Evolutionary conservation across 2,113 vertebrate genomes (phyloP).

Genomic region (Myanophis thanlyinensis): DNA sequence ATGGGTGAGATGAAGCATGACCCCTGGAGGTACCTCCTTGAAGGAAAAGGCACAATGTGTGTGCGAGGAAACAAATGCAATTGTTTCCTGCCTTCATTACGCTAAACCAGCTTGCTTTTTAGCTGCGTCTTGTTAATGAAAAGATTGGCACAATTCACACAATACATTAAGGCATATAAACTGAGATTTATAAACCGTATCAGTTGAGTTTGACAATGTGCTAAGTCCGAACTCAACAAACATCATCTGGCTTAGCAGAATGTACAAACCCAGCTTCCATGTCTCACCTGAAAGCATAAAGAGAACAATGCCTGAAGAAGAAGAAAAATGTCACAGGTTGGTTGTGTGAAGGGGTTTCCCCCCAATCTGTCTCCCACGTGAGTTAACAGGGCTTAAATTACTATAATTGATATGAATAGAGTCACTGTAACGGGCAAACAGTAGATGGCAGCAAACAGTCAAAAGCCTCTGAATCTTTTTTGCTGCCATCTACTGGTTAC

Average conservation of each 20-base stretch:
- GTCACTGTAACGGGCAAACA: neutral
- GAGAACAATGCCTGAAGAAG: neutral
- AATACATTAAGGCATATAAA: neutral
- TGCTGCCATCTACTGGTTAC: neutral
- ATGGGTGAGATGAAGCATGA: neutral
- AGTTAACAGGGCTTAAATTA: neutral
- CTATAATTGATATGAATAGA: neutral
- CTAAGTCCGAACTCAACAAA: neutral
- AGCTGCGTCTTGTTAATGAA: neutral
- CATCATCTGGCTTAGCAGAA: neutral
- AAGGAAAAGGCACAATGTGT: neutral
- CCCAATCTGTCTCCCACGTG: neutral
- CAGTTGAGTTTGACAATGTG: neutral
- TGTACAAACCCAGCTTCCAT: neutral
- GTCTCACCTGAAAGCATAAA: neutral
- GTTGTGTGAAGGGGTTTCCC: neutral
- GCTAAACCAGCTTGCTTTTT: neutral
- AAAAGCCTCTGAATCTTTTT: neutral
- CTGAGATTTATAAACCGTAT: neutral
- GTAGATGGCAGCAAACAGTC: neutral
- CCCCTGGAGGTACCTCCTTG: neutral
- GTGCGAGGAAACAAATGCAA: neutral
- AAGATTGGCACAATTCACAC: neutral
- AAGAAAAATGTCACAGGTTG: neutral
- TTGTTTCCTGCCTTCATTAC: neutral